Conservation (phyloP, 1,140 invertebrate genomes). For the Ips typographus region DNA sequence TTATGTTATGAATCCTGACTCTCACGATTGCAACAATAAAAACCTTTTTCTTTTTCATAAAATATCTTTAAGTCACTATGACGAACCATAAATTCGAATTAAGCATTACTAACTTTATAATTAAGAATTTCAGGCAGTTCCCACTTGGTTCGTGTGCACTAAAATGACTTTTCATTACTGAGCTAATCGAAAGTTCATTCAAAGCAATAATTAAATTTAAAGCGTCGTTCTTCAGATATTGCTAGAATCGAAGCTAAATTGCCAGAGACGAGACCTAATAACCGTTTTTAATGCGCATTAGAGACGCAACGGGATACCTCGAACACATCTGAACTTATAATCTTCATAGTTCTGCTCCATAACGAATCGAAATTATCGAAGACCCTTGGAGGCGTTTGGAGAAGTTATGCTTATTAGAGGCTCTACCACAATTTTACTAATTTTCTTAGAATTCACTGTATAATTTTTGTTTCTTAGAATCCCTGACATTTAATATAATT, state of each 20-base stretch:
- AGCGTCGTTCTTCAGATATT: slow-evolving; percentile 15
- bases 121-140: background rate
- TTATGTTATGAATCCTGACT: background rate
- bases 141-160: background rate
- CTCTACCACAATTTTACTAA: background rate
- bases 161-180: slow-evolving; percentile 10
- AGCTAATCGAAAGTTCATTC: slow-evolving; percentile 12
- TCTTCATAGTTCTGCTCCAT: slow-evolving; percentile 23
- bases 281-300: slow-evolving; percentile 29
- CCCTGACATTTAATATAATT: too few species aligned
- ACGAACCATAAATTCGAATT: background rate
- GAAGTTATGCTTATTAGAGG: slow-evolving; percentile 17
- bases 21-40: background rate
- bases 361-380: slow-evolving; percentile 24
- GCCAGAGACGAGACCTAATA: slow-evolving; percentile 16
- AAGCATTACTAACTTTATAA: slow-evolving; percentile 4
- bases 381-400: slow-evolving; percentile 3
- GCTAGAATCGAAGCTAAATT: slow-evolving; percentile 22
- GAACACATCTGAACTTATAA: slow-evolving; percentile 23
- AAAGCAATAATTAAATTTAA: slow-evolving; percentile 28
- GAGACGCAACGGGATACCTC: slow-evolving; percentile 25
- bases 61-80: background rate
- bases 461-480: too few species aligned
- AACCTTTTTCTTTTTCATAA: background rate
- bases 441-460: background rate